phyloP scores from a whole-genome alignment of 2,797 vertebrate species.

The Tamandua tetradactyla region DNA sequence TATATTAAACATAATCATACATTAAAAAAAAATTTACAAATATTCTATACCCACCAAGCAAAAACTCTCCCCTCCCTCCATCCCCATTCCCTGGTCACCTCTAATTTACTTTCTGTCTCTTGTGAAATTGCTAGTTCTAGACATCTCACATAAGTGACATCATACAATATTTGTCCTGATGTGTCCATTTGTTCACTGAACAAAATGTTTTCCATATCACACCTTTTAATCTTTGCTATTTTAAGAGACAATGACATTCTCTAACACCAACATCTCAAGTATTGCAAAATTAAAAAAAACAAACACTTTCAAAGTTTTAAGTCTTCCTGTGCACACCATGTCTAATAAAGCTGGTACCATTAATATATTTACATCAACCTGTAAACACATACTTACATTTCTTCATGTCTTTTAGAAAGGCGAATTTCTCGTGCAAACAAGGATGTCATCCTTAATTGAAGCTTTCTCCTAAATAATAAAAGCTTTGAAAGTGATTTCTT shows the following conservation, averaged over 20 bases:
- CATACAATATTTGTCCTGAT: no score
- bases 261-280: background rate
- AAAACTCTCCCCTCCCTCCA: no score
- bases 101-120: no score
- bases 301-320: background rate
- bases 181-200: no score
- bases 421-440: slow-evolving; percentile 84
- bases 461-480: slow-evolving; percentile 75
- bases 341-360: background rate
- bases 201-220: no score
- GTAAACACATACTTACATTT: slow-evolving; percentile 88
- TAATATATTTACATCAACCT: background rate
- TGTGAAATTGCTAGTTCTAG: no score
- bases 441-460: slow-evolving; percentile 81
- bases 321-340: background rate
- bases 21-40: background rate
- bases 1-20: background rate
- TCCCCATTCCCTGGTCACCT: no score
- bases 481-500: slow-evolving; percentile 56
- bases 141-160: no score
- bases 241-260: slow-evolving; percentile 40
- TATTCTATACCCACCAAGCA: no score
- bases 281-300: slow-evolving; percentile 17
- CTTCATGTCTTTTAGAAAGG: slow-evolving; percentile 87
- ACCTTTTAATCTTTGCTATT: slow-evolving; percentile 24